phyloP scores from a whole-genome alignment of 2,797 vertebrate genomes.

The Gouania willdenowi region DNA sequence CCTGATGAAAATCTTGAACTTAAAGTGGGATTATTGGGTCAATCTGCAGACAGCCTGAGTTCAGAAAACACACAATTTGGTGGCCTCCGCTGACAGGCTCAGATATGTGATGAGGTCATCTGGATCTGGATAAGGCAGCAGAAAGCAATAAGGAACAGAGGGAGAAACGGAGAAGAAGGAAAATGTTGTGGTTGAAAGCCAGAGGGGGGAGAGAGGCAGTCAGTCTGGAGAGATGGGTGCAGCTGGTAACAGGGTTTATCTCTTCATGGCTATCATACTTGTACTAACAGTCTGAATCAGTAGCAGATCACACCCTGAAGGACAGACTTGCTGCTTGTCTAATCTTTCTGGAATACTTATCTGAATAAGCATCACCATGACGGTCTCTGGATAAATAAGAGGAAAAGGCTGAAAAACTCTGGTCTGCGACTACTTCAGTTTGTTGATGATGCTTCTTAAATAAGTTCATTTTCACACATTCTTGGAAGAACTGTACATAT shows the following conservation, averaged over 20 bases:
- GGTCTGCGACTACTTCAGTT: slow-evolving; percentile 33
- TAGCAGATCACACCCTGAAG: slow-evolving; percentile 15
- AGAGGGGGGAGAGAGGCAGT: slow-evolving; percentile 46
- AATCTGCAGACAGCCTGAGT: slow-evolving; percentile 25
- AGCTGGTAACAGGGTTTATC: slow-evolving; percentile 86
- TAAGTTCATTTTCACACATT: slow-evolving; percentile 10
- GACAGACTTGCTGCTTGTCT: slow-evolving; percentile 18
- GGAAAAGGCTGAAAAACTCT: neutral
- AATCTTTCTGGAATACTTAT: slow-evolving; percentile 13
- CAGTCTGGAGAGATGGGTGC: slow-evolving; percentile 81
- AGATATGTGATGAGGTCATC: too few relatives aligned
- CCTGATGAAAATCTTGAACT: slow-evolving; percentile 70
- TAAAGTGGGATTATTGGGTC: slow-evolving; percentile 24
- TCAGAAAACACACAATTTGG: slow-evolving; percentile 27
- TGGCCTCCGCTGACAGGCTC: too few relatives aligned
- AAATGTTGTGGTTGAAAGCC: slow-evolving; percentile 7
- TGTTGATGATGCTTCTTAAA: slow-evolving; percentile 11
- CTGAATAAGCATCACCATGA: too few relatives aligned
- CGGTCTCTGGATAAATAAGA: too few relatives aligned
- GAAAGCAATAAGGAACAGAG: neutral
- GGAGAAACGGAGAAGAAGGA: slow-evolving; percentile 1
- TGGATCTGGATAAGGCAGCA: too few relatives aligned
- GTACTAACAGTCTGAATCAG: slow-evolving; percentile 26
- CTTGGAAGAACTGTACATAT: slow-evolving; percentile 34
- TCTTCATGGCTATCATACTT: slow-evolving; percentile 45